Evolutionary conservation across 1,140 invertebrate species (phyloP), one percentile per base, ranked within the genome.

Genomic region (Cecropterus lyciades): DNA sequence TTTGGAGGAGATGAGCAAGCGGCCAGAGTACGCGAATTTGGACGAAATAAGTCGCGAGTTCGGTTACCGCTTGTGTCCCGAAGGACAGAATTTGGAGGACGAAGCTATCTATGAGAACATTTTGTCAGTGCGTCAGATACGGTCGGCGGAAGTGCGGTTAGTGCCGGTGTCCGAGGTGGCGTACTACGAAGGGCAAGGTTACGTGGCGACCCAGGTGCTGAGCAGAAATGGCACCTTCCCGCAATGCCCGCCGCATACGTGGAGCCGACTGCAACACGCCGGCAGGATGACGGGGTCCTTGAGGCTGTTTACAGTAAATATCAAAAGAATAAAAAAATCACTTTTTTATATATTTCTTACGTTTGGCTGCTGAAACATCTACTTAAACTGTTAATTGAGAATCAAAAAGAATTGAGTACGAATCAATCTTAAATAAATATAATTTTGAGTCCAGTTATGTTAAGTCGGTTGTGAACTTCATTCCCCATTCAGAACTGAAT

Each of bases 61-160:
- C 72, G 91, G 92, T 30, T 92, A 92, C 68, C 81, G 92, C 1
- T 67, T 92, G 37, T 92, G 91, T 55, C 92, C 92, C 4, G 92
- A 93, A 80, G 92, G 92, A 40, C 90, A 92, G 71, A 93, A 93
- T 57, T 74, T 92, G 14, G 91, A 93, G 70, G 91, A 92, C 52
- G 92, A 92, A 69, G 91, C 91, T 33, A 90, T 90, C 24, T 92
- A 92, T 63, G 91, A 93, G 67, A 92, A 92, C 60, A 87, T 92
- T 70, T 62, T 89, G 52, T 89, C 91, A 60, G 87, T 89, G 77
- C 84, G 91, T 66, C 87, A 87, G 76, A 91, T 92, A 52, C 82
- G 92, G 56, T 90, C 92, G 51, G 89, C 91, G 76, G 89, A 92
- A 84, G 88, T 92, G 78, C 83, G 89, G 75, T 84, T 90, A 79